Percentiles rank a stretch among this genome's conserved stretches.
phyloP scores from a whole-genome alignment of 64 coral and sea anemone genomes.

The Cladopsammia gracilis region DNA sequence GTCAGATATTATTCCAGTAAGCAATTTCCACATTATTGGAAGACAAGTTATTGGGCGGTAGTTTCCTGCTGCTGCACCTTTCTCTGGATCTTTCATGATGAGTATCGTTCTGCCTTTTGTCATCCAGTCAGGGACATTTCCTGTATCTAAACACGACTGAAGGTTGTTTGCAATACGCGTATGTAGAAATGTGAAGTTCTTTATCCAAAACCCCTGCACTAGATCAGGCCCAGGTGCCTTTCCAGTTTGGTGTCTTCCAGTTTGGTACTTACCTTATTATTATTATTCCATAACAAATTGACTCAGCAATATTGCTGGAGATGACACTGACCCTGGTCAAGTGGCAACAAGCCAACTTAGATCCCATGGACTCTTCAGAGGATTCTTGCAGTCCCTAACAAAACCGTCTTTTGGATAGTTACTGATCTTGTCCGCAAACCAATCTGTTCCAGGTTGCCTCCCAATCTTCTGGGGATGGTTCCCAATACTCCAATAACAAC shows the following conservation, averaged over 20 bases:
- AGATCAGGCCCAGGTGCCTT: slow-evolving; percentile 18
- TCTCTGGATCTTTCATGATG: slow-evolving; percentile 14
- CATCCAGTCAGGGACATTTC: not conserved
- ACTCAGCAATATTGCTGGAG: too few relatives aligned
- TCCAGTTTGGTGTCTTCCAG: slow-evolving; percentile 58
- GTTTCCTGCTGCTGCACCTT: slow-evolving; percentile 14
- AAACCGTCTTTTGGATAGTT: too few relatives aligned
- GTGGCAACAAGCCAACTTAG: too few relatives aligned
- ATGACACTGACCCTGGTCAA: too few relatives aligned
- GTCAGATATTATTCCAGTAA: slow-evolving; percentile 39
- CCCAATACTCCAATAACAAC: too few relatives aligned
- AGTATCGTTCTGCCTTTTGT: slow-evolving; percentile 24
- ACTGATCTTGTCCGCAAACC: too few relatives aligned
- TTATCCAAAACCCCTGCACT: slow-evolving; percentile 35
- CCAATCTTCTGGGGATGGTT: too few relatives aligned
- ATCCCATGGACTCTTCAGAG: too few relatives aligned
- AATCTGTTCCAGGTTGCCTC: too few relatives aligned
- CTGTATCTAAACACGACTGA: not conserved
- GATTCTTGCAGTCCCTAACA: too few relatives aligned
- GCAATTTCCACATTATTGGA: slow-evolving; percentile 58
- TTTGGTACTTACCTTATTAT: too few relatives aligned
- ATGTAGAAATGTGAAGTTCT: slow-evolving; percentile 1
- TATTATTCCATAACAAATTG: too few relatives aligned
- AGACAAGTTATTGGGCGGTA: slow-evolving; percentile 57
- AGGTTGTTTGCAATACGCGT: not conserved